phyloP scores from a whole-genome alignment of 2,888 invertebrate species.

The Tinea pellionella region DNA sequence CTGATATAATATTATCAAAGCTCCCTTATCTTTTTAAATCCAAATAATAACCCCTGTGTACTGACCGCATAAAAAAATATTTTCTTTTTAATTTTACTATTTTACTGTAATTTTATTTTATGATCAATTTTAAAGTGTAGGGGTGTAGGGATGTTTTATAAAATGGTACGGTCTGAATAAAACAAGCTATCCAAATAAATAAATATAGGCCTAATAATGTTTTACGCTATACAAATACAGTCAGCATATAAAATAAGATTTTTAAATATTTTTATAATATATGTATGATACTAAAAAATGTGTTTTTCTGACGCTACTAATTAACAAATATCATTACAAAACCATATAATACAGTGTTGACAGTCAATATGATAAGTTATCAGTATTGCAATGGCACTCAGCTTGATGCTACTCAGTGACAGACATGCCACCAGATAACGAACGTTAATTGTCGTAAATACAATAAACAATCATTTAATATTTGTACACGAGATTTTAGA shows the following conservation, averaged over 20 bases:
- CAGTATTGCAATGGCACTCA: neutral
- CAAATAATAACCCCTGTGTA: neutral
- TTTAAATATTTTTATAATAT: no score
- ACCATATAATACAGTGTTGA: conserved; percentile 4
- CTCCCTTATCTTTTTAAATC: neutral
- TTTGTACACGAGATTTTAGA: no score
- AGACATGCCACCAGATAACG: neutral
- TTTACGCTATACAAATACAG: no score
- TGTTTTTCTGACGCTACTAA: neutral
- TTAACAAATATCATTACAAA: neutral
- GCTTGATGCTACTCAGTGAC: neutral
- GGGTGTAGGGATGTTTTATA: no score
- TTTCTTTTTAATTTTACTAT: neutral
- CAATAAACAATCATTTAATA: neutral
- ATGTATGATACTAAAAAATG: no score
- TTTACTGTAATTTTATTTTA: no score
- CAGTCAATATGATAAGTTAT: neutral
- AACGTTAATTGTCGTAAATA: neutral
- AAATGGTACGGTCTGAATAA: no score
- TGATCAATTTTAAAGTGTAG: no score
- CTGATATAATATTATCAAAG: neutral
- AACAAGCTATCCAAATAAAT: no score
- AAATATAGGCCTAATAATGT: no score
- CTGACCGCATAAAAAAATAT: neutral
- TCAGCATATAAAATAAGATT: no score